Conservation (phyloP, 2,797 vertebrate genomes). For the Sebastes wilsoni region DNA sequence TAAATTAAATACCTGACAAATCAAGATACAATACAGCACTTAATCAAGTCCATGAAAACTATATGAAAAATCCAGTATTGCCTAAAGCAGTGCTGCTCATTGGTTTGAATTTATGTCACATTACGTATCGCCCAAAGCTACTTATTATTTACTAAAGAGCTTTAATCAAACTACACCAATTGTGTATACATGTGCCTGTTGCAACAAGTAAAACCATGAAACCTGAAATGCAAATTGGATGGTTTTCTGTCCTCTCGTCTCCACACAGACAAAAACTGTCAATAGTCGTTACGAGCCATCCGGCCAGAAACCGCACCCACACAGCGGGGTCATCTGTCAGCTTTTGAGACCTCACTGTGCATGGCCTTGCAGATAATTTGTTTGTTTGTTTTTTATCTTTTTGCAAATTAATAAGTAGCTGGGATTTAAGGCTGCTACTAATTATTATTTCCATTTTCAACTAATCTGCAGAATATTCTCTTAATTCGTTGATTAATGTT, state of each 20-base stretch:
- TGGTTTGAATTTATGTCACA: not conserved
- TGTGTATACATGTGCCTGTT: not conserved
- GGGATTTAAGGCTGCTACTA: not conserved
- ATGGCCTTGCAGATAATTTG: not conserved
- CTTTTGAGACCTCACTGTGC: not conserved
- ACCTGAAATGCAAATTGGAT: not conserved
- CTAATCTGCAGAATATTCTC: not conserved
- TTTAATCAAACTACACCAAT: not conserved
- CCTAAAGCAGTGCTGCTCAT: not conserved
- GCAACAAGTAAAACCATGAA: not conserved
- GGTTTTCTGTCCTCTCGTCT: not conserved
- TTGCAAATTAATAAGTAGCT: not conserved
- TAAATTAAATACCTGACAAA: not conserved
- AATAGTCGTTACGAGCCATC: slow-evolving; percentile 14
- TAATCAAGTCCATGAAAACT: not conserved
- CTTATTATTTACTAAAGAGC: not conserved
- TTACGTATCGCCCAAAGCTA: not conserved
- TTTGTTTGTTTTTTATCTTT: not conserved
- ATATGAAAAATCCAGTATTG: not conserved
- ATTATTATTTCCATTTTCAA: not conserved
- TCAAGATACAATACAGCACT: not conserved
- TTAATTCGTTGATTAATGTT: not conserved
- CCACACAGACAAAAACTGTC: slow-evolving; percentile 26
- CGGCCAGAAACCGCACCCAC: not conserved
- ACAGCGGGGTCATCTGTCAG: slow-evolving; percentile 19